Percentiles rank a stretch among this genome's conserved stretches.
These are phyloP conservation scores for Megaptera novaeangliae DNA, from an alignment of 2,113 vertebrate genomes.

Conservation along the genomic window DNA sequence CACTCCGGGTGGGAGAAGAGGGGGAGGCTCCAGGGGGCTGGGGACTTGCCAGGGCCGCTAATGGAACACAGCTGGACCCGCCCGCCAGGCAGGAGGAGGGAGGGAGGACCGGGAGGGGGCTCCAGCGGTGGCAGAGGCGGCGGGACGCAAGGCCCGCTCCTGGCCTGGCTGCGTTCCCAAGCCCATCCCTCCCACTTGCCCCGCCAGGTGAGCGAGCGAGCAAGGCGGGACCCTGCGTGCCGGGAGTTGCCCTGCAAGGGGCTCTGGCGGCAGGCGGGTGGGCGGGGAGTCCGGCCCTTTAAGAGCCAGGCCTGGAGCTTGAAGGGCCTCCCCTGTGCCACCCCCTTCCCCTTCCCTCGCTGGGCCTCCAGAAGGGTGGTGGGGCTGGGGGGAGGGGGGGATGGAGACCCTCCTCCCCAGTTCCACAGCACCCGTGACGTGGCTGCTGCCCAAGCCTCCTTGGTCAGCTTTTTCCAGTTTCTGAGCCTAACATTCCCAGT, in stretches of 20 bases:
- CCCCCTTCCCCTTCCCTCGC: neutral
- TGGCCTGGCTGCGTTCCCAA: slow-evolving; percentile 44
- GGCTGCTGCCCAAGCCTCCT: slow-evolving; percentile 50
- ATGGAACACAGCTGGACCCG: slow-evolving; percentile 73
- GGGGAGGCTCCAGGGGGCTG: slow-evolving; percentile 67
- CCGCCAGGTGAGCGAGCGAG: slow-evolving; percentile 62
- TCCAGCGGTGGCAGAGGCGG: slow-evolving; percentile 7
- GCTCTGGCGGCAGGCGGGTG: neutral
- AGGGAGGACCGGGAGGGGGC: slow-evolving; percentile 1
- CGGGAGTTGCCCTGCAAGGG: slow-evolving; percentile 57
- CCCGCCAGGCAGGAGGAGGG: slow-evolving; percentile 46
- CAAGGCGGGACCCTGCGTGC: slow-evolving; percentile 59
- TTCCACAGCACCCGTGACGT: slow-evolving; percentile 42
- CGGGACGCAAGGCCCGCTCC: neutral
- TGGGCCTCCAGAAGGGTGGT: slow-evolving; percentile 9
- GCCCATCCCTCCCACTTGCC: slow-evolving; percentile 12
- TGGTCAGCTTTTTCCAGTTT: slow-evolving; percentile 66
- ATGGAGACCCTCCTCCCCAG: slow-evolving; percentile 51
- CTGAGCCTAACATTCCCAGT: slow-evolving; percentile 32
- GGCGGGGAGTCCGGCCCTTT: neutral
- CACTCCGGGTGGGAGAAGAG: slow-evolving; percentile 50
- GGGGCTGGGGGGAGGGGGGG: neutral
- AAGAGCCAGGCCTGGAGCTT: slow-evolving; percentile 29
- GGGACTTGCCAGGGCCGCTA: slow-evolving; percentile 68
- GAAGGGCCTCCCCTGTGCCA: slow-evolving; percentile 22